Base-by-base conservation (phyloP, 1,140 invertebrate species). In the Sitodiplosis mosellana region DNA sequence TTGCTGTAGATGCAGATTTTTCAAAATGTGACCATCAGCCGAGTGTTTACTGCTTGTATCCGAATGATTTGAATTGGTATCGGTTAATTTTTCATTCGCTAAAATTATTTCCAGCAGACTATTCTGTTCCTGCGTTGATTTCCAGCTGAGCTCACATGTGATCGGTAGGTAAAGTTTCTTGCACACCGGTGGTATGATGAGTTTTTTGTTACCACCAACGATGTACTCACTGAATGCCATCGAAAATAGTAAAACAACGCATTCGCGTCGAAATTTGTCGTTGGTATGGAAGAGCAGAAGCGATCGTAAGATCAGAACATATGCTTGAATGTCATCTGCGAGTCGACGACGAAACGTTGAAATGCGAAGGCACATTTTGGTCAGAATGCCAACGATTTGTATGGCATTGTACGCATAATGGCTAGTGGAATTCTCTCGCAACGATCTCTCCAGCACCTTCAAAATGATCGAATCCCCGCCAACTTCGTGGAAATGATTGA, bases 371-470 rank as follows among this genome's bases (percentile, higher is more conserved):
- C 59, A 49, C 11, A 61, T 17, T 18, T 54, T 54, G 2, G 41
- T 5, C 8, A 43, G 5, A 8, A 63, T 55, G 33, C 58, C 53
- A 1, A 63, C 46, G 1, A 52, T 51, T 2, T 61, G 60, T 19
- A 53, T 33, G 10, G 57, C 40, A 8, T 47, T 42, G 1, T 61
- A 56, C 0, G 48, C 21, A 3, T 55, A 54, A 36, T 59, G 54
- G 33, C 10, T 0, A 0, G 1, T 8, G 2, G 49, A 45, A 33
- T 37, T 43, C 14, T 51, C 20, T 0, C 44, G 19, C 10, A 61
- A 33, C 6, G 33, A 34, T 15, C 19, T 3, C 3, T 27, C 27
- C 3, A 27, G 27, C 10, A 10, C 27, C 27, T 3, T 27, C 27
- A 27, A 27, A 27, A 27, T 27, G 10, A 27, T 27, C 10, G 27